Evolutionary conservation across 30 jellyfish, hydroid and myxozoan species (phyloP), one percentile per base, ranked within the genome.

Genomic region (Chrysaora quinquecirrha): DNA sequence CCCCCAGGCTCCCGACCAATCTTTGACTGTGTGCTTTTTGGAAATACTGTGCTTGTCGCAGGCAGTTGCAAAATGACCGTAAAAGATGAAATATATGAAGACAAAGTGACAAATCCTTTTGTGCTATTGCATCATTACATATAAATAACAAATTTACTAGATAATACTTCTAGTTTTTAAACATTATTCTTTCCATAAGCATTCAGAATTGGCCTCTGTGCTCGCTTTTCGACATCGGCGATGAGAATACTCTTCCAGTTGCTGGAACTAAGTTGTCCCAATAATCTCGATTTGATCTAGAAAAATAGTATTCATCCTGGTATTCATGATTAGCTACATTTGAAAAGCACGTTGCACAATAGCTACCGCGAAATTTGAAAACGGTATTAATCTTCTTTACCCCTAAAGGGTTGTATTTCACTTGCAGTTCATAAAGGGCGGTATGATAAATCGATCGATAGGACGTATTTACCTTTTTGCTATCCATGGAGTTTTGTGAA

Each of bases 181-280:
- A 43, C 9, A 9, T 43, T 43, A 43, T 43, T 43, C 12, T 43
- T 43, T 9, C 9, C 16, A 16, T 43, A 43, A 6, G 9, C 58
- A 6, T 43, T 9, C 9, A 6, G 12, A 43, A 43, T 6, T n/a
- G n/a, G n/a, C n/a, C n/a, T n/a, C n/a, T n/a, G n/a, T n/a, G n/a
- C 29, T 52, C 27, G 19, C 68, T 52, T 52, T 66, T 66, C 16
- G 83, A 71, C 20, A 34, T n/a, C n/a, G 71, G 32, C 1, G 71
- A 34, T 29, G 83, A 71, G 6, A 18, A 24, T 3, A 71, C 32
- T 30, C 83, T 43, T 23, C 69, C 83, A 21, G 71, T 71, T 2
- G 83, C 48, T 16, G 83, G 83, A 4, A 33, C 7, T 19, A 71
- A 30, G 32, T 71, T 46, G 48, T 38, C 71, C 83, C 83, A 71